Evolutionary conservation across 2,888 invertebrate genomes (phyloP).

Genomic region (Taenaris catops): DNA sequence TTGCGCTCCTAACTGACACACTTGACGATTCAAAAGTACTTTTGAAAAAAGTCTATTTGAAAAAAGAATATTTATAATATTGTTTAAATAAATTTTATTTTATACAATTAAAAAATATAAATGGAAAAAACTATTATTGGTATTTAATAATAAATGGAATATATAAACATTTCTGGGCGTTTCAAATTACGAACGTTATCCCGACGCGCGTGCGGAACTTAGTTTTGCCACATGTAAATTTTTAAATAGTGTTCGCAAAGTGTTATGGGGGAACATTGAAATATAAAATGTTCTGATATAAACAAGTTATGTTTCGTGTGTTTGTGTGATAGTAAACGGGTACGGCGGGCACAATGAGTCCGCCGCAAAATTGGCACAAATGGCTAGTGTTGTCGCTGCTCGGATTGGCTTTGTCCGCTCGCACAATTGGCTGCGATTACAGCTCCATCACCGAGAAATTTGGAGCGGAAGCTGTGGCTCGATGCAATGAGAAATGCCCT

Average conservation of each 20-base stretch:
- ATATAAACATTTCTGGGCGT: slow-evolving; percentile 31
- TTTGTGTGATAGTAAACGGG: slow-evolving; percentile 46
- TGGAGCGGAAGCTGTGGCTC: slow-evolving; percentile 74
- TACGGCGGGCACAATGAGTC: slow-evolving; percentile 63
- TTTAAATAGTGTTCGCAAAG: slow-evolving; percentile 10
- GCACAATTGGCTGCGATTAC: slow-evolving; percentile 77
- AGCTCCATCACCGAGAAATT: slow-evolving; percentile 77
- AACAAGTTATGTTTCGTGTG: slow-evolving; percentile 35
- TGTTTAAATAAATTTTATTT: too few relatives aligned
- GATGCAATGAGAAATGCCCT: slow-evolving; percentile 75
- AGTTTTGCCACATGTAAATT: slow-evolving; percentile 9
- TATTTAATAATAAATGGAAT: too few relatives aligned
- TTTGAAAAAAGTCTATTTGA: too few relatives aligned
- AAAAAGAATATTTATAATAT: too few relatives aligned
- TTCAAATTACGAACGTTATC: slow-evolving; percentile 40
- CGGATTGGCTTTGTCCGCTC: slow-evolving; percentile 78
- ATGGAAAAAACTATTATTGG: too few relatives aligned
- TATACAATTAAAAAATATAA: too few relatives aligned
- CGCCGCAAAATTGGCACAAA: slow-evolving; percentile 75
- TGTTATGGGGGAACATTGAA: slow-evolving; percentile 10
- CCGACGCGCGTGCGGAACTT: slow-evolving; percentile 33
- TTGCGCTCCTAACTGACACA: too few relatives aligned
- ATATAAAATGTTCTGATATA: slow-evolving; percentile 33
- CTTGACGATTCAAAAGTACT: too few relatives aligned
- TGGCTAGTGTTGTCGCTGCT: slow-evolving; percentile 74